phyloP scores from a whole-genome alignment of 2,113 vertebrate species.

The Misgurnus mizolepis region DNA sequence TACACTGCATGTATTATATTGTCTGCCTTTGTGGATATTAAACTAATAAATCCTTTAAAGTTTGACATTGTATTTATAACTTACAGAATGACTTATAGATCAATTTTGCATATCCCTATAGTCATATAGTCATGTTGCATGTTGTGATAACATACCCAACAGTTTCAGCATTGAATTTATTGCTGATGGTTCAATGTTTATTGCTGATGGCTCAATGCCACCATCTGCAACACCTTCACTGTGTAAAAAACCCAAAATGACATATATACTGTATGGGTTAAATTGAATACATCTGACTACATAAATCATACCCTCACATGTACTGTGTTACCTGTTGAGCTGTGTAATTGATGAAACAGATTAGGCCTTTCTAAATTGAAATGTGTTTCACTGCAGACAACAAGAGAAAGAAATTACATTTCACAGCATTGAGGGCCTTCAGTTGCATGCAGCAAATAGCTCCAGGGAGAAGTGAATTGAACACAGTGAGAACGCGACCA shows the following conservation, averaged over 20 bases:
- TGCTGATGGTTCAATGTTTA: no score
- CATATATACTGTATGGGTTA: no score
- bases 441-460: constrained; percentile 36
- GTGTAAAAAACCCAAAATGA: background rate
- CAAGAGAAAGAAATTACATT: constrained; percentile 48
- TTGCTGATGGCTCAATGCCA: background rate
- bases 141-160: no score
- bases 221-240: constrained; percentile 1
- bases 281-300: background rate
- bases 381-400: constrained; percentile 35
- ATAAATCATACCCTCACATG: constrained; percentile 32
- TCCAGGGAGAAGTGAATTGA: constrained; percentile 50
- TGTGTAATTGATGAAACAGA: constrained; percentile 43
- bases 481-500: constrained; percentile 43
- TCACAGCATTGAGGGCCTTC: constrained; percentile 52
- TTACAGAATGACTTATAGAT: no score
- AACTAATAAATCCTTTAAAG: no score
- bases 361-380: constrained; percentile 48
- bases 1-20: no score
- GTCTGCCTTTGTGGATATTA: no score
- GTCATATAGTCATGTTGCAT: no score
- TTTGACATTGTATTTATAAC: no score
- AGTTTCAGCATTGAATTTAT: no score
- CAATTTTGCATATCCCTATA: no score
- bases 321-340: constrained; percentile 41